Evolutionary conservation across 2,113 vertebrate genomes (phyloP).

Genomic region (Brienomyrus longianalis): DNA sequence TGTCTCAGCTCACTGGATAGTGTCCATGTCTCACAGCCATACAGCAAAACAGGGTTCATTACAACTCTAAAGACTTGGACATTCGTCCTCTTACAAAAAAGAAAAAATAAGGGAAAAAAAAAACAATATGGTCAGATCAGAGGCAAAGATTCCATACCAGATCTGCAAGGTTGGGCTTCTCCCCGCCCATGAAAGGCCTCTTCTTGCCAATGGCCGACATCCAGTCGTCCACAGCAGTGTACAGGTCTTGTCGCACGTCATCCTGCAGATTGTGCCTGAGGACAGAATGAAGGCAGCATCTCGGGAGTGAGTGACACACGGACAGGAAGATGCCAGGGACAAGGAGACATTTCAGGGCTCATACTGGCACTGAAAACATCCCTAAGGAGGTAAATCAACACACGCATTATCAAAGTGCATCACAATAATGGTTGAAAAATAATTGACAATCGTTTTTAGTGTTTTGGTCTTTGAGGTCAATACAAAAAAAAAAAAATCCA

Average conservation of each 20-base stretch:
- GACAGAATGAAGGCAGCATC: background rate
- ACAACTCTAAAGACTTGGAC: background rate
- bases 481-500: too few species aligned
- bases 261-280: constrained; percentile 65
- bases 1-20: background rate
- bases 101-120: background rate
- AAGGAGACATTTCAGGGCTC: too few species aligned
- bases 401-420: background rate
- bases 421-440: background rate
- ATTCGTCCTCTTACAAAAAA: background rate
- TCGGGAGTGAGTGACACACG: background rate
- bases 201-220: constrained; percentile 67
- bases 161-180: constrained; percentile 69
- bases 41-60: background rate
- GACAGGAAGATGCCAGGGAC: background rate
- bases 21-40: background rate
- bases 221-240: constrained; percentile 67
- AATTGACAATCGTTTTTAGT: background rate
- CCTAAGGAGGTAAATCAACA: background rate
- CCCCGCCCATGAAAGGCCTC: constrained; percentile 69
- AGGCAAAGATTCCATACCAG: constrained; percentile 55
- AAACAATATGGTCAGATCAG: background rate
- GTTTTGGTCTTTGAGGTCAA: too few species aligned
- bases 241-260: constrained; percentile 68
- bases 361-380: too few species aligned